phyloP scores from a whole-genome alignment of 23 tunicate genomes.

The Styela plicata region DNA sequence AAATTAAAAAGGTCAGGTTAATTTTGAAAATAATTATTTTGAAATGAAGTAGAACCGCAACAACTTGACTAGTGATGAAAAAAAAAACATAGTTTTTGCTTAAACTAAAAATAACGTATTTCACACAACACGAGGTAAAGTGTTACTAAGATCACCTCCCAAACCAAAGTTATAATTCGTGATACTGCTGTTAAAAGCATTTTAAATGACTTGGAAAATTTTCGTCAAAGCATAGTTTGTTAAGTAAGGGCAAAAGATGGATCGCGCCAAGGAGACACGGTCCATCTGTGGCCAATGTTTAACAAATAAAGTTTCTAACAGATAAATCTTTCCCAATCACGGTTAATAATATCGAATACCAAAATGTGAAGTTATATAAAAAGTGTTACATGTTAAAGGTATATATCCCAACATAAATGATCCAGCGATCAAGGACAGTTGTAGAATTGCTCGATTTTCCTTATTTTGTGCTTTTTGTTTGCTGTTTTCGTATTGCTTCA shows the following conservation, averaged over 20 bases:
- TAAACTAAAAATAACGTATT: neutral
- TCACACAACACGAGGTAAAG: neutral
- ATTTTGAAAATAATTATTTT: neutral
- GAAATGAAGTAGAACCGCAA: no score
- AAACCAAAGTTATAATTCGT: no score
- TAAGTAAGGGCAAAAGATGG: no score
- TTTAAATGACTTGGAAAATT: neutral
- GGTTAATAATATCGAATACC: neutral
- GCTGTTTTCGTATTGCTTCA: neutral
- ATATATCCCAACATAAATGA: neutral
- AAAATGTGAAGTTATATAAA: no score
- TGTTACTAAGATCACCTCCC: no score
- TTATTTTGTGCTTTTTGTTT: neutral
- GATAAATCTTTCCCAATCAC: neutral
- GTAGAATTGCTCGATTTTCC: neutral
- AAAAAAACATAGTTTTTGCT: no score
- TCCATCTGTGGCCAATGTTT: no score
- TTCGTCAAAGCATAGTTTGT: neutral
- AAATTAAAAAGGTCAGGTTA: neutral
- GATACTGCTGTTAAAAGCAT: no score
- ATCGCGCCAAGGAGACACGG: no score
- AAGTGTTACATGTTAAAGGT: neutral
- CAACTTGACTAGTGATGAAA: no score
- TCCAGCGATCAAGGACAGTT: neutral
- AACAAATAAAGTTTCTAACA: no score